These are phyloP conservation scores for Acanthosoma haemorrhoidale DNA, from an alignment of 2,888 invertebrate genomes.

Conservation along the genomic window DNA sequence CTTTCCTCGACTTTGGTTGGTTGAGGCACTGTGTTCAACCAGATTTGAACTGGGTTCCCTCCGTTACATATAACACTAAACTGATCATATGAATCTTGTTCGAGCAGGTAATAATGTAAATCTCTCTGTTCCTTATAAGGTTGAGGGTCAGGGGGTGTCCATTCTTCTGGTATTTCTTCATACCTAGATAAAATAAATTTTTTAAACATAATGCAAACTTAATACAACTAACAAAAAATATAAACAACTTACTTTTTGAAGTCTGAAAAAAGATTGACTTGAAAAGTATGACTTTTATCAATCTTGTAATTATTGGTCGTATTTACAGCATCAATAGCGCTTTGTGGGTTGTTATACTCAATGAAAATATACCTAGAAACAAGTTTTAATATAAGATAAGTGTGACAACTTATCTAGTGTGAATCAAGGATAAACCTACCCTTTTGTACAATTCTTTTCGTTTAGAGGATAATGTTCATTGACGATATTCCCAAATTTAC, in stretches of 20 bases:
- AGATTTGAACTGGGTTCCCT: constrained; percentile 70
- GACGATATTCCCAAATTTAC: constrained; percentile 79
- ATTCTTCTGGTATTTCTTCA: constrained; percentile 82
- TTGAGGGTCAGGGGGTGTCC: constrained; percentile 84
- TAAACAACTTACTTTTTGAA: constrained; percentile 72
- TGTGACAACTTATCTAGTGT: neutral
- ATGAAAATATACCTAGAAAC: constrained; percentile 73
- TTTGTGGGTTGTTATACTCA: constrained; percentile 76
- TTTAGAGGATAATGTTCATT: constrained; percentile 83
- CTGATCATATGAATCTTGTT: constrained; percentile 94
- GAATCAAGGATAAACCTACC: constrained; percentile 47
- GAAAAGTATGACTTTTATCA: constrained; percentile 91
- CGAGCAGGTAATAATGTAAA: constrained; percentile 84
- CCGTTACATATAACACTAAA: constrained; percentile 57
- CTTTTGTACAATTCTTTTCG: constrained; percentile 79
- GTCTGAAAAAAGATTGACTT: constrained; percentile 90
- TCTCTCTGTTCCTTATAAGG: constrained; percentile 90
- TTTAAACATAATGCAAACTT: neutral
- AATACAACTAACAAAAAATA: neutral
- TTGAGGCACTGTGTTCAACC: constrained; percentile 85
- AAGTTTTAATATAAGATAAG: neutral
- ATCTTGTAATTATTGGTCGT: constrained; percentile 86
- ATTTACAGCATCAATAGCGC: constrained; percentile 84
- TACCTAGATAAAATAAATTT: constrained; percentile 51
- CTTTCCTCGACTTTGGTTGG: constrained; percentile 76